Evolutionary conservation across 2,113 vertebrate genomes (phyloP).

Genomic region (Dicaeum eximium): DNA sequence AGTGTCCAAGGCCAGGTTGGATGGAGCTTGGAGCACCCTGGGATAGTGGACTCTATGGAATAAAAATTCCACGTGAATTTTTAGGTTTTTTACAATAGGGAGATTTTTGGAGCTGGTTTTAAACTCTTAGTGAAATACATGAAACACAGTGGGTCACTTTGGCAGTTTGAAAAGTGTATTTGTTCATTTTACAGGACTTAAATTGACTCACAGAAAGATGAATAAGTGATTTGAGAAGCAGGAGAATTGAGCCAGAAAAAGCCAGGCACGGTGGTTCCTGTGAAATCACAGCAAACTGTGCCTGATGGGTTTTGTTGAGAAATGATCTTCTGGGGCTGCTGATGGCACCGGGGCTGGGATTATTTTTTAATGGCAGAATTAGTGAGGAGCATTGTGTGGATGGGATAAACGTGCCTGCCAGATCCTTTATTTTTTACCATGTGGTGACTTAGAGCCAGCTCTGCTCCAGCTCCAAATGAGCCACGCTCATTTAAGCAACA

Average conservation of each 20-base stretch:
- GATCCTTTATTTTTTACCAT: constrained; percentile 57
- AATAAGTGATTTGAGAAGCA: not conserved
- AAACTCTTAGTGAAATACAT: not conserved
- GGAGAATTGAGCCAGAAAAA: not conserved
- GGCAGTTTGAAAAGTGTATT: not conserved
- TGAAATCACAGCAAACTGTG: not conserved
- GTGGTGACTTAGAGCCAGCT: constrained; percentile 56
- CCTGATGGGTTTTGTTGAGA: not conserved
- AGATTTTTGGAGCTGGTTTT: not conserved
- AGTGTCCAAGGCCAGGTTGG: not conserved
- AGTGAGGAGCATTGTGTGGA: constrained; percentile 22
- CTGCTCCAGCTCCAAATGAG: constrained; percentile 44
- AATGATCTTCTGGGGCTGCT: constrained; percentile 45
- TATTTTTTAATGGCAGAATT: constrained; percentile 40
- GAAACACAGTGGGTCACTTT: not conserved
- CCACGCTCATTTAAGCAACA: constrained; percentile 41
- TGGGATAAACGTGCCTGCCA: constrained; percentile 38
- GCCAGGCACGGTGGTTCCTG: not conserved
- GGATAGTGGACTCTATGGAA: not conserved
- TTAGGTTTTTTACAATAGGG: not conserved
- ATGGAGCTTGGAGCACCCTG: not conserved
- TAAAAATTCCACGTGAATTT: not conserved
- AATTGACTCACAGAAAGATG: not conserved
- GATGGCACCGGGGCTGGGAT: not conserved
- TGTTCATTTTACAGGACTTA: not conserved